These are phyloP conservation scores for Meteorus cinctellus DNA, from an alignment of 2,888 invertebrate species.

Conservation along the genomic window DNA sequence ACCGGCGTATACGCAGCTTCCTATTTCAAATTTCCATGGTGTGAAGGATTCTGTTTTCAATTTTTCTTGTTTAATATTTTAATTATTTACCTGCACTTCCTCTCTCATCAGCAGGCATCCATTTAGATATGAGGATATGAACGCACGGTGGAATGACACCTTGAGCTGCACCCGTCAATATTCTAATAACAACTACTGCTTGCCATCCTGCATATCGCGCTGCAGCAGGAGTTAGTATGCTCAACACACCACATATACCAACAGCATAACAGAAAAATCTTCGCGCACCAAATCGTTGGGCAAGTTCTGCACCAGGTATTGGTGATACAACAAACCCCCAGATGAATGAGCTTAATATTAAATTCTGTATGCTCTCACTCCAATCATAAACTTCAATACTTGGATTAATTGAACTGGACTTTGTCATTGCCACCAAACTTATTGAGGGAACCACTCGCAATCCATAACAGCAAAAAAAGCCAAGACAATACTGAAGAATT, in stretches of 20 bases:
- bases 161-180: conserved; percentile 81
- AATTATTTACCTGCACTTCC: conserved; percentile 78
- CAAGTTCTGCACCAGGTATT: conserved; percentile 81
- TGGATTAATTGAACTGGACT: conserved; percentile 73
- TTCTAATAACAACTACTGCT: conserved; percentile 76
- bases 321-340: conserved; percentile 77
- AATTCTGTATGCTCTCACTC: conserved; percentile 70
- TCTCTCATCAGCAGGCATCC: conserved; percentile 82
- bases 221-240: conserved; percentile 80
- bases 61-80: too few relatives aligned
- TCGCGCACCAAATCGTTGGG: conserved; percentile 84
- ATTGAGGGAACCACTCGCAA: conserved; percentile 82
- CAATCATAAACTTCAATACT: conserved; percentile 74
- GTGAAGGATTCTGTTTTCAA: too few relatives aligned
- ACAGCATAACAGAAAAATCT: conserved; percentile 77
- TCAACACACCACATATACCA: conserved; percentile 78
- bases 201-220: conserved; percentile 75
- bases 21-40: conserved; percentile 47
- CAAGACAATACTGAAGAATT: conserved; percentile 77
- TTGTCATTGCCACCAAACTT: conserved; percentile 85
- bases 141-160: conserved; percentile 81
- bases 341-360: conserved; percentile 76
- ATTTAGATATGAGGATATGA: conserved; percentile 81
- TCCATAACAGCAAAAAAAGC: conserved; percentile 78
- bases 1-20: conserved; percentile 75